Percentiles rank a stretch among this genome's conserved stretches.
These are phyloP conservation scores for Haemorhous mexicanus DNA, from an alignment of 2,113 vertebrate genomes.

Conservation along the genomic window DNA sequence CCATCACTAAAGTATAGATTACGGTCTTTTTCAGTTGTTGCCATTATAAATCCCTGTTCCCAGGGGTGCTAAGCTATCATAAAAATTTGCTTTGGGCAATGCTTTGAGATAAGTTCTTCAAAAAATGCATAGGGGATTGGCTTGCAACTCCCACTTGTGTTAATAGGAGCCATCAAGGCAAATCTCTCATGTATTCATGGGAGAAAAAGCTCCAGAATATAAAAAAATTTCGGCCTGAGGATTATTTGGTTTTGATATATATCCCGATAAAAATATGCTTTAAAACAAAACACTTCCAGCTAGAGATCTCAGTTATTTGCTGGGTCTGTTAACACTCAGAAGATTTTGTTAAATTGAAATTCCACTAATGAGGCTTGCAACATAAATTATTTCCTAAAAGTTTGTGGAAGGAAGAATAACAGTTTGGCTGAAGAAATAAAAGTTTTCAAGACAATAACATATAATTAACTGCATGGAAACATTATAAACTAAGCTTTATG, in stretches of 20 bases:
- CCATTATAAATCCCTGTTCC: conserved; percentile 51
- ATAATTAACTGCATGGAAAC: neutral
- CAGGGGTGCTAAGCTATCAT: conserved; percentile 30
- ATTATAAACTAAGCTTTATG: neutral
- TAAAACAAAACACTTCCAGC: conserved; percentile 26
- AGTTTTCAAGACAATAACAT: neutral
- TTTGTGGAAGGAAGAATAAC: neutral
- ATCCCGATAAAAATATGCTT: conserved; percentile 21
- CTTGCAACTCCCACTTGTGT: conserved; percentile 46
- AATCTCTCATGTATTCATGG: conserved; percentile 34
- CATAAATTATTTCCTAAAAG: neutral
- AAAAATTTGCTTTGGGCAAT: conserved; percentile 61
- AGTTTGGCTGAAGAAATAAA: neutral
- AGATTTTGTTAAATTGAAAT: neutral
- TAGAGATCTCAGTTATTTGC: neutral
- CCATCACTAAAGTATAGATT: conserved; percentile 58
- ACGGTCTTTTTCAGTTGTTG: conserved; percentile 53
- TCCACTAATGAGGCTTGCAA: neutral
- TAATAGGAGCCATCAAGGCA: conserved; percentile 45
- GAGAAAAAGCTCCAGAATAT: conserved; percentile 39
- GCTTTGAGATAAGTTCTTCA: conserved; percentile 61
- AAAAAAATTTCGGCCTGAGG: conserved; percentile 1
- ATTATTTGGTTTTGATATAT: conserved; percentile 48
- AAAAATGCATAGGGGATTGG: conserved; percentile 46
- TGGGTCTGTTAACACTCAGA: neutral